A percentile compares a stretch with the other conserved stretches of the same genome.
phyloP scores from a whole-genome alignment of 2,888 invertebrate species.

The Cosmia trapezina region DNA sequence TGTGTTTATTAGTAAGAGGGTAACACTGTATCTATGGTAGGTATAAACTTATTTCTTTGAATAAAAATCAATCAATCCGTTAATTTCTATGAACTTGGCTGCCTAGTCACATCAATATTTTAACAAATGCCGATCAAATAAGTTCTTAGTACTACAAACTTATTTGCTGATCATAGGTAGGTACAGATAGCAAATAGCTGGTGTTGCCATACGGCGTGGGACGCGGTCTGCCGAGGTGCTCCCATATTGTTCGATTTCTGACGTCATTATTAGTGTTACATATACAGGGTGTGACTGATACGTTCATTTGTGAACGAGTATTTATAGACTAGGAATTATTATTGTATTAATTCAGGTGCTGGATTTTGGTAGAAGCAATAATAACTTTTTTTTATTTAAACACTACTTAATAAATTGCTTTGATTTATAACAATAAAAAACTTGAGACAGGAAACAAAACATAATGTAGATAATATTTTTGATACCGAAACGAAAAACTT shows the following conservation, averaged over 20 bases:
- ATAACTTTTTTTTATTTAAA: background rate
- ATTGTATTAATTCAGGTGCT: background rate
- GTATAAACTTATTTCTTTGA: too few relatives aligned
- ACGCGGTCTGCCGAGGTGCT: conserved; percentile 65
- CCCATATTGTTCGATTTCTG: conserved; percentile 75
- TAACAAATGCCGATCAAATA: conserved; percentile 26
- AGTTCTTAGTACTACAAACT: conserved; percentile 28
- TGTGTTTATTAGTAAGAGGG: too few relatives aligned
- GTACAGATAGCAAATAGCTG: conserved; percentile 39
- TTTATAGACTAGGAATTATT: background rate
- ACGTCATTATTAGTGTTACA: conserved; percentile 69
- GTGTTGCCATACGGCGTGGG: conserved; percentile 69
- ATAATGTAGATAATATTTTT: background rate
- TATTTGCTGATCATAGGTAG: conserved; percentile 48
- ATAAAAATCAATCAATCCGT: background rate
- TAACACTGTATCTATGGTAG: too few relatives aligned
- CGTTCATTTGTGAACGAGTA: background rate
- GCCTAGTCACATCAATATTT: background rate
- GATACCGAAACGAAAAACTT: background rate
- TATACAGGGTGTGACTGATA: conserved; percentile 56
- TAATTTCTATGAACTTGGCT: background rate
- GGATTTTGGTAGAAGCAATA: background rate
- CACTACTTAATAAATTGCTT: background rate
- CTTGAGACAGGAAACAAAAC: background rate
- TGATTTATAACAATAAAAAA: background rate